phyloP scores from a whole-genome alignment of 2,888 invertebrate genomes.

The Ophion ventricosus region DNA sequence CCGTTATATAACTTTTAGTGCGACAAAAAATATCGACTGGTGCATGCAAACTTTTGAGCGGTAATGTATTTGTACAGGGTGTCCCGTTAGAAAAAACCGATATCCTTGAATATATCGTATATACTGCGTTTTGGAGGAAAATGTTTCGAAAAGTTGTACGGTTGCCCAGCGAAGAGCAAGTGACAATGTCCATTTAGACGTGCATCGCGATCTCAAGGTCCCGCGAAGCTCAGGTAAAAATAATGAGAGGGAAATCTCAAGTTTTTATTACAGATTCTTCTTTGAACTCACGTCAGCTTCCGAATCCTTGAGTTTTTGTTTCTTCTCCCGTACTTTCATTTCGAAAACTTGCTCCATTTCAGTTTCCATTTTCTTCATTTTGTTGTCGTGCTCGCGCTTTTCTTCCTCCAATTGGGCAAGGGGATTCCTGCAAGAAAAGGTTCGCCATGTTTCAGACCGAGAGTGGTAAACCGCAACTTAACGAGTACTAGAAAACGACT shows the following conservation, averaged over 20 bases:
- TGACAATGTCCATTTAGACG: background rate
- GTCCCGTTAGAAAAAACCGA: too few relatives aligned
- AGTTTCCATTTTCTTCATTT: slow-evolving; percentile 99
- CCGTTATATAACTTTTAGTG: too few relatives aligned
- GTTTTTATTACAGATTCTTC: background rate
- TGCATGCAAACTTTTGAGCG: too few relatives aligned
- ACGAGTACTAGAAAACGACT: slow-evolving; percentile 25
- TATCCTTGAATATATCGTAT: background rate
- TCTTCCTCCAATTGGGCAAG: slow-evolving; percentile 99
- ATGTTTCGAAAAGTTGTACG: background rate
- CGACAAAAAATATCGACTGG: too few relatives aligned
- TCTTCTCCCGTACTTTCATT: slow-evolving; percentile 98
- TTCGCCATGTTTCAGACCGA: slow-evolving; percentile 16
- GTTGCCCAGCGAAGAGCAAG: background rate
- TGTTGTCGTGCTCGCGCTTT: slow-evolving; percentile 96
- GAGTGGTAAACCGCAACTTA: background rate
- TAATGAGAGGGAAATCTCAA: background rate
- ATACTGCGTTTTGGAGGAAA: background rate
- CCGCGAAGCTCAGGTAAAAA: background rate
- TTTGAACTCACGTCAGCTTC: slow-evolving; percentile 90
- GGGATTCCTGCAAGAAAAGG: slow-evolving; percentile 91
- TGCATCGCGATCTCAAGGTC: background rate
- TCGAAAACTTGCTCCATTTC: slow-evolving; percentile 99
- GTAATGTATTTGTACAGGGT: too few relatives aligned
- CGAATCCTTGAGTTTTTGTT: slow-evolving; percentile 97